phyloP scores from a whole-genome alignment of 2,113 vertebrate species.

The Uropsilus gracilis region DNA sequence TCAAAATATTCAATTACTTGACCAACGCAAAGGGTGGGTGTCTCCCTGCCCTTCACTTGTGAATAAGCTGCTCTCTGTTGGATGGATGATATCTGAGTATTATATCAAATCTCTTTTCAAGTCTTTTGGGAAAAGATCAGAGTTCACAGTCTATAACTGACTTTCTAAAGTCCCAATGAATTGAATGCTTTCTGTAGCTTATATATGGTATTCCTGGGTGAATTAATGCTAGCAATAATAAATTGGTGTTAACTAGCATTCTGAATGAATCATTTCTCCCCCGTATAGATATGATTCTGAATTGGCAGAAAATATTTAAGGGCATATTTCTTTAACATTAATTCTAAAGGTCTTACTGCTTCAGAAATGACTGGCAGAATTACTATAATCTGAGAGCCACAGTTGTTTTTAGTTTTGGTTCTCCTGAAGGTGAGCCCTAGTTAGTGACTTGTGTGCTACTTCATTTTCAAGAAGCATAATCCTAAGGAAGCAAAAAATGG shows the following conservation, averaged over 20 bases:
- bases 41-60: neutral
- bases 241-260: neutral
- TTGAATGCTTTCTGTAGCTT: neutral
- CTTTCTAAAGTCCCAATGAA: neutral
- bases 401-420: neutral
- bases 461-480: neutral
- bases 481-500: neutral
- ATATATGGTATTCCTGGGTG: neutral
- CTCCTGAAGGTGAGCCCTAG: neutral
- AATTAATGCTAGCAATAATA: neutral
- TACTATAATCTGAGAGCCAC: neutral
- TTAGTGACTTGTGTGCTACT: too few species aligned
- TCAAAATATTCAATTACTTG: conserved; percentile 6
- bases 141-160: neutral
- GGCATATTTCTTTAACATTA: neutral
- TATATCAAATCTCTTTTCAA: neutral
- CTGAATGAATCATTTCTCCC: neutral
- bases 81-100: neutral
- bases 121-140: neutral
- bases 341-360: neutral
- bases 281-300: neutral
- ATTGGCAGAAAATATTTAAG: neutral
- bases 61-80: neutral
- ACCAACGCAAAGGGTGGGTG: neutral
- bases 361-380: neutral